Percentiles rank a stretch among this genome's conserved stretches.
Evolutionary conservation across 2,888 invertebrate species (phyloP).

Genomic region (Hydrotaea diabolus): DNA sequence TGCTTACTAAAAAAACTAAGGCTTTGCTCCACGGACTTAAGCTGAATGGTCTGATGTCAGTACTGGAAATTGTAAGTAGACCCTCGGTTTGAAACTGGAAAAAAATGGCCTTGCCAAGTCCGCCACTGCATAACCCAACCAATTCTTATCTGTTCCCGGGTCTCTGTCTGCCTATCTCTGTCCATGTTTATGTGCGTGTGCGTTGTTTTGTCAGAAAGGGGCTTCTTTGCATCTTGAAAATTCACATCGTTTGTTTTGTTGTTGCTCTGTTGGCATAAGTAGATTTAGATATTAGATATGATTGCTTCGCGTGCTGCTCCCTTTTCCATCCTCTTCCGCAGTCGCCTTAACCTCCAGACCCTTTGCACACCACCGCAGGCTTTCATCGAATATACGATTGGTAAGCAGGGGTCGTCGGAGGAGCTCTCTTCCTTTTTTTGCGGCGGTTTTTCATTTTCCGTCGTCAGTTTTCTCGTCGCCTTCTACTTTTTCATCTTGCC

Average conservation of each 20-base stretch:
- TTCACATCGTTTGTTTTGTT: not conserved
- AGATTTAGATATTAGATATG: slow-evolving; percentile 35
- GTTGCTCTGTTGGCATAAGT: not conserved
- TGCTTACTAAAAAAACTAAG: too few relatives aligned
- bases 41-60: too few relatives aligned
- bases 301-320: slow-evolving; percentile 3
- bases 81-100: too few relatives aligned
- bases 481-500: too few relatives aligned
- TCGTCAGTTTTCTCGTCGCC: not conserved
- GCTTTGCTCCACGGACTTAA: too few relatives aligned
- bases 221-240: not conserved
- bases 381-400: not conserved
- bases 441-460: not conserved
- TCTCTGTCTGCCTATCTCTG: not conserved
- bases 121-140: too few relatives aligned
- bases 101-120: too few relatives aligned
- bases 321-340: not conserved
- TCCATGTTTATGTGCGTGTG: not conserved
- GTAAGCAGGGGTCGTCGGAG: not conserved
- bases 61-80: too few relatives aligned
- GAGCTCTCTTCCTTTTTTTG: slow-evolving; percentile 1
- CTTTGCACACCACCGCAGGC: too few relatives aligned
- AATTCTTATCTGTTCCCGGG: too few relatives aligned
- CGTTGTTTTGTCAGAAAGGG: too few relatives aligned
- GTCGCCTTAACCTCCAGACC: not conserved